phyloP scores from a whole-genome alignment of 92 coral and sea anemone genomes.

The Muricea muricata region DNA sequence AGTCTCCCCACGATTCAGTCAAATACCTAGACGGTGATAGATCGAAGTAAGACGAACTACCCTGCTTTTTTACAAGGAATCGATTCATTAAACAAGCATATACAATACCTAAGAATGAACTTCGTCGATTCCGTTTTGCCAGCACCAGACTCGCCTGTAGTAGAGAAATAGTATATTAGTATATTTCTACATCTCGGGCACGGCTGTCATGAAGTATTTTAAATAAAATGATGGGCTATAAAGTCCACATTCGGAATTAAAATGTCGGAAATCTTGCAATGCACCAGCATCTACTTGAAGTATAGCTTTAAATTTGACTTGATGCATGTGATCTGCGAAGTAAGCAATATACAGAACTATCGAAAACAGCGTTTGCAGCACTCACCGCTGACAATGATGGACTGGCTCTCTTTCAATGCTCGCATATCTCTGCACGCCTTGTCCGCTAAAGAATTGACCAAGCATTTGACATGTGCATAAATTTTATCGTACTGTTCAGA shows the following conservation, averaged over 20 bases:
- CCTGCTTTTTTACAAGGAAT: no score
- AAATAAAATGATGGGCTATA: background rate
- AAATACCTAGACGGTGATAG: slow-evolving; percentile 63
- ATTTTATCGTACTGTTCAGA: no score
- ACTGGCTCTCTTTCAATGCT: slow-evolving; percentile 95
- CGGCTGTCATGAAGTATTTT: background rate
- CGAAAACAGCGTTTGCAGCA: no score
- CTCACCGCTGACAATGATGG: slow-evolving; percentile 97
- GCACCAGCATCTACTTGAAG: no score
- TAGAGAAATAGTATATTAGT: background rate
- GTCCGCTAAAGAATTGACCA: slow-evolving; percentile 72
- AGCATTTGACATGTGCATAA: no score
- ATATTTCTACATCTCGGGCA: background rate
- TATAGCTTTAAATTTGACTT: background rate
- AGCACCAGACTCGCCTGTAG: slow-evolving; percentile 96
- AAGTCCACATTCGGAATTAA: no score
- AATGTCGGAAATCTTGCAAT: no score
- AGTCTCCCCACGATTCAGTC: slow-evolving; percentile 98
- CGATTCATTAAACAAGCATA: background rate
- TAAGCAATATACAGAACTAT: no score
- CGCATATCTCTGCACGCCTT: slow-evolving; percentile 99
- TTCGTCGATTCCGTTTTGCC: slow-evolving; percentile 98
- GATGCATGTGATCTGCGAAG: no score
- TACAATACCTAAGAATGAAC: slow-evolving; percentile 80
- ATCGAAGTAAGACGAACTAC: background rate